Percentiles rank a stretch among this genome's conserved stretches.
Conservation (phyloP, 2,888 invertebrate genomes). For the Patella caerulea region DNA sequence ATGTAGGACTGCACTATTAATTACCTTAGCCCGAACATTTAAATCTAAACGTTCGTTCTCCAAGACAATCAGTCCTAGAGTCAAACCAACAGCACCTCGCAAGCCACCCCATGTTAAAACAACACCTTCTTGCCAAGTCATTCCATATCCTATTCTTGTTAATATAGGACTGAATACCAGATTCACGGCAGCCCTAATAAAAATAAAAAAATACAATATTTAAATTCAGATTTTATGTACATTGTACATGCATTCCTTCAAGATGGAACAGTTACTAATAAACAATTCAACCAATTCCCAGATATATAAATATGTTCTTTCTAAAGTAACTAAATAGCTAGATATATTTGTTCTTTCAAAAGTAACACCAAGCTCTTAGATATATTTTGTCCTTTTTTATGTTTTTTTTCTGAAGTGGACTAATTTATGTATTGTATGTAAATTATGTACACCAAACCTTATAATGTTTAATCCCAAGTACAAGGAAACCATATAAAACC, state of each 20-base stretch:
- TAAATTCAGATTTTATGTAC: too few relatives aligned
- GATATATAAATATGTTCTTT: too few relatives aligned
- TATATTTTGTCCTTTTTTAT: too few relatives aligned
- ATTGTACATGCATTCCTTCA: too few relatives aligned
- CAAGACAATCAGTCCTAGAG: constrained; percentile 76
- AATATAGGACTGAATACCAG: constrained; percentile 74
- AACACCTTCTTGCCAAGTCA: constrained; percentile 75
- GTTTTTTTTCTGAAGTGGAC: too few relatives aligned
- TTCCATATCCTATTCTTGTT: constrained; percentile 76
- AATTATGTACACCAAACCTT: constrained; percentile 51
- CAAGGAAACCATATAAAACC: constrained; percentile 73
- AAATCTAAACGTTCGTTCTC: constrained; percentile 69
- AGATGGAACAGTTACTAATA: too few relatives aligned
- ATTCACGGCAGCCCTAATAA: constrained; percentile 72
- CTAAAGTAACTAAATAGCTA: too few relatives aligned
- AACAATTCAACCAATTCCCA: too few relatives aligned
- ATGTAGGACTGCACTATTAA: background rate
- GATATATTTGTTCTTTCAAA: too few relatives aligned
- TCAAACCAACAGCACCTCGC: constrained; percentile 76
- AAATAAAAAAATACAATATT: background rate
- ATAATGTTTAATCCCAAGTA: constrained; percentile 69
- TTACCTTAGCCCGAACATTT: constrained; percentile 50
- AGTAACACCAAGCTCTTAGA: too few relatives aligned
- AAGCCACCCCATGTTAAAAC: constrained; percentile 79
- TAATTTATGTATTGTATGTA: too few relatives aligned